Base-by-base conservation (phyloP, 92 coral and sea anemone species). In the Virgularia gustaviana region DNA sequence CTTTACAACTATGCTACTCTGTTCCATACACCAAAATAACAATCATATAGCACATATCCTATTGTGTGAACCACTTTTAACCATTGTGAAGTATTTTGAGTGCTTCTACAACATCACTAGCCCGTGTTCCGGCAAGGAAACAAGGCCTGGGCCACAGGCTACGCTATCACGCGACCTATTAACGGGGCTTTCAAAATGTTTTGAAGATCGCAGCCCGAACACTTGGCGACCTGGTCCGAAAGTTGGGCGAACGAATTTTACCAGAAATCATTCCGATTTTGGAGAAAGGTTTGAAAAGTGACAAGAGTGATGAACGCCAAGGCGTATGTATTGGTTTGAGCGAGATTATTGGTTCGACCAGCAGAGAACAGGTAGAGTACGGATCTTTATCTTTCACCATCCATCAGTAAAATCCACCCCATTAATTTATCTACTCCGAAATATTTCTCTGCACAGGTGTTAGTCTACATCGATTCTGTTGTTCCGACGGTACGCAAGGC, bases 241-340 rank as follows among this genome's bases (percentile, higher is more conserved):
- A 92, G 60, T 88, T 92, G 28, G 98, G 98, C 25, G 98, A 92
- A 67, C 83, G 98, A 23, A 89, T 92, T 2, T 71, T 92, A 4
- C 98, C 98, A 3, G 98, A 92, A 84, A 92, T 92, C 36, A 92
- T 92, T 37, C 98, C 98, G 33, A 89, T 92, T 53, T 83, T 92
- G 36, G 98, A 92, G 88, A 55, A 81, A 30, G 98, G 98, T 3
- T 71, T 92, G 85, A 85, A 88, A 56, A 92, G 98, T 54, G 77
- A 75, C 4, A 80, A 92, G 73, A 79, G 83, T 28, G 90, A 89
- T 58, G 98, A 92, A 70, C 87, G 98, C 3, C 98, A 92, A 62
- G 98, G 98, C 49, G 98, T 92, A 11, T 92, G 98, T 68, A 87
- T 92, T 77, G 98, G 98, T 71, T 81, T 92, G 54, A 92, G 96